Conservation (phyloP, 2,888 invertebrate species). For the Athalia rosae region DNA sequence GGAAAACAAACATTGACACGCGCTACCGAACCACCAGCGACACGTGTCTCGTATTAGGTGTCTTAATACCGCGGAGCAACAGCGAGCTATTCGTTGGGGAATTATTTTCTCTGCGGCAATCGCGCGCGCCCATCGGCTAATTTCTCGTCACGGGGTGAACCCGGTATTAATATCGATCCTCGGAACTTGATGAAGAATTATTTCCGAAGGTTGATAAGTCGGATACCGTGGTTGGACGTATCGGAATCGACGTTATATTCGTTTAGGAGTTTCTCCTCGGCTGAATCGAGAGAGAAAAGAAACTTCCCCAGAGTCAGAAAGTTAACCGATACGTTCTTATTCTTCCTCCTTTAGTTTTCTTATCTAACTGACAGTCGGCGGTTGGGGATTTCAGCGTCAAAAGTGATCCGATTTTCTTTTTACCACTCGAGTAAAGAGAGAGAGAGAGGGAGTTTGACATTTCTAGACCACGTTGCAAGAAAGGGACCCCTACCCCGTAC, state of each 20-base stretch:
- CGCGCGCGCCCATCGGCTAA: background rate
- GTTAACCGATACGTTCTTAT: background rate
- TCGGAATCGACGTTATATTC: conserved; percentile 17
- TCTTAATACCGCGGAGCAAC: background rate
- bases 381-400: conserved; percentile 34
- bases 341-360: conserved; percentile 6
- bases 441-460: conserved; percentile 40
- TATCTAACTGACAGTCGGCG: conserved; percentile 37
- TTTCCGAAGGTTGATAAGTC: conserved; percentile 2
- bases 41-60: conserved; percentile 17
- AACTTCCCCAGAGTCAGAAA: conserved; percentile 25
- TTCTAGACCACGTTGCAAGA: background rate
- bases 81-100: background rate
- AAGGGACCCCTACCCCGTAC: background rate
- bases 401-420: conserved; percentile 27
- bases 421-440: background rate
- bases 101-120: background rate
- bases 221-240: background rate
- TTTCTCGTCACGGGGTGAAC: background rate
- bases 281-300: background rate
- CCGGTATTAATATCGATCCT: conserved; percentile 25
- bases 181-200: conserved; percentile 29
- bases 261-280: conserved; percentile 19
- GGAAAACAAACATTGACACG: conserved; percentile 35
- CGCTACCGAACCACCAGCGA: background rate